These are phyloP conservation scores for Rhingia campestris DNA, from an alignment of 2,888 invertebrate genomes.

Conservation along the genomic window DNA sequence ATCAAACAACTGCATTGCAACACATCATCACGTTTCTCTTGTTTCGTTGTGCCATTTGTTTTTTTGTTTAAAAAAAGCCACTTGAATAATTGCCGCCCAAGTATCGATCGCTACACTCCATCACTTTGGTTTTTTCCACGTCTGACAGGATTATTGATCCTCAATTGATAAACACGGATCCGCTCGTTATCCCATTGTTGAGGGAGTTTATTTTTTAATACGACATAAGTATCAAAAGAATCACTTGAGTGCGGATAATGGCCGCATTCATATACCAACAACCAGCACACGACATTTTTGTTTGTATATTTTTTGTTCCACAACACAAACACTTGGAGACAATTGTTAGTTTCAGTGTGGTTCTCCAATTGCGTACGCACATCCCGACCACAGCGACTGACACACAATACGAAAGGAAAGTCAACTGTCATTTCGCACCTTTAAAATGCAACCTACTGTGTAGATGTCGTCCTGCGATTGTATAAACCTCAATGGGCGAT, in stretches of 20 bases:
- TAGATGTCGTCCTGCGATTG: slow-evolving; percentile 67
- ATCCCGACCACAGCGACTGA: slow-evolving; percentile 43
- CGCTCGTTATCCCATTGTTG: slow-evolving; percentile 57
- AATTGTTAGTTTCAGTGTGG: slow-evolving; percentile 6
- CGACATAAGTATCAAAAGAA: slow-evolving; percentile 69
- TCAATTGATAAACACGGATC: slow-evolving; percentile 59
- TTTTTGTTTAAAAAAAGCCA: neutral
- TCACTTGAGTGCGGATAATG: slow-evolving; percentile 68
- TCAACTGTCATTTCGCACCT: slow-evolving; percentile 73
- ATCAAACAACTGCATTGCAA: too few species aligned
- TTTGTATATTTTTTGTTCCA: slow-evolving; percentile 21
- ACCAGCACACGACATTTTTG: slow-evolving; percentile 72
- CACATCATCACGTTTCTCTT: too few species aligned
- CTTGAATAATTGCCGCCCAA: slow-evolving; percentile 21
- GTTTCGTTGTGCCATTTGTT: too few species aligned
- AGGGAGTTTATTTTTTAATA: slow-evolving; percentile 68
- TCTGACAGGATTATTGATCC: slow-evolving; percentile 52
- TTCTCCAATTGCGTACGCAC: slow-evolving; percentile 46
- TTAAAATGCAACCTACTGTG: slow-evolving; percentile 70
- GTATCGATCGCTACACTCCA: slow-evolving; percentile 3
- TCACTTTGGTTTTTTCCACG: neutral
- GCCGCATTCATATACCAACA: slow-evolving; percentile 47
- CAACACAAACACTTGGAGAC: slow-evolving; percentile 45
- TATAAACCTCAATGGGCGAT: slow-evolving; percentile 70
- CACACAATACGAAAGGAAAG: slow-evolving; percentile 57